Conservation (phyloP, 2,113 vertebrate species). For the Illadopsis cleaveri region DNA sequence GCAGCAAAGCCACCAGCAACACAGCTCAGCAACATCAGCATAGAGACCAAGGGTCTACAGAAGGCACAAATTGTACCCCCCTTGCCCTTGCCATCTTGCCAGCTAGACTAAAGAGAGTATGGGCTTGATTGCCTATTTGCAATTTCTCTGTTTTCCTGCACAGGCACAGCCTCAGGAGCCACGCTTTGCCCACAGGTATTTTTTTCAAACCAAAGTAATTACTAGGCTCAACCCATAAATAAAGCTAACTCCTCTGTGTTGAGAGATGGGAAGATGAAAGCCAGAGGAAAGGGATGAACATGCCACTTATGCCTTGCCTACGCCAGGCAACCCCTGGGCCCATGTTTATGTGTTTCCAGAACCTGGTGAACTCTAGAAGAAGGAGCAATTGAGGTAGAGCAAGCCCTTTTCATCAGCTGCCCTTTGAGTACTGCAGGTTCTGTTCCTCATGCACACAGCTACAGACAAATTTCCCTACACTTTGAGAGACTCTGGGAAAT, state of each 20-base stretch:
- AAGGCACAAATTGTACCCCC: not conserved
- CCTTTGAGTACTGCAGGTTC: not conserved
- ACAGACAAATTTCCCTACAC: not conserved
- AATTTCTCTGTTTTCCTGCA: not conserved
- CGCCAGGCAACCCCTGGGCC: not conserved
- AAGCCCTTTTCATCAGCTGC: not conserved
- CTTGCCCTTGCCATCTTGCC: not conserved
- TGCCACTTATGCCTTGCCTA: not conserved
- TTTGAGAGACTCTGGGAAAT: not conserved
- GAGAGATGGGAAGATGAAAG: not conserved
- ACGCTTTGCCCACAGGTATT: accelerated
- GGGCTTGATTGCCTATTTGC: not conserved
- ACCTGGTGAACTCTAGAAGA: not conserved
- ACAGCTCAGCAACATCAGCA: not conserved
- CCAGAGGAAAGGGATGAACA: not conserved
- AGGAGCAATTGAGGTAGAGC: not conserved
- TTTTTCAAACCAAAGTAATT: not conserved
- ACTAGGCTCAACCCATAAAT: not conserved
- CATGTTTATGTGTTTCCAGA: not conserved
- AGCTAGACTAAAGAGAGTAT: not conserved
- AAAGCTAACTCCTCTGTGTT: not conserved
- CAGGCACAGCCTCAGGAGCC: not conserved
- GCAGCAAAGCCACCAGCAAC: not conserved
- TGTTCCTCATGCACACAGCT: not conserved
- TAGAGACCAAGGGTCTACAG: accelerated